phyloP scores from a whole-genome alignment of 92 coral and sea anemone species.

The Galaxea fascicularis region DNA sequence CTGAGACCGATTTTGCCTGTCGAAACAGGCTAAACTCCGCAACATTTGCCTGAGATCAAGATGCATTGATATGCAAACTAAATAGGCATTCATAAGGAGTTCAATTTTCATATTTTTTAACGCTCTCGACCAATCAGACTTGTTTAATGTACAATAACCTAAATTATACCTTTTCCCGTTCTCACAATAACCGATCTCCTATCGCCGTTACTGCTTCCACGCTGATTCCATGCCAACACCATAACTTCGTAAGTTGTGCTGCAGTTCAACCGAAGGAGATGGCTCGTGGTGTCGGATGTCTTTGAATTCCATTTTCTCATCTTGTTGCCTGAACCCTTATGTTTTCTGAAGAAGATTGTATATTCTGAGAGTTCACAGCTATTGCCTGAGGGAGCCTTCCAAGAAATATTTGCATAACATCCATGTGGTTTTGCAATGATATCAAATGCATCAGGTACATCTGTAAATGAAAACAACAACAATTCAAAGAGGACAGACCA shows the following conservation, averaged over 20 bases:
- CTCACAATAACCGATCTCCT: not conserved
- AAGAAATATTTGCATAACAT: not conserved
- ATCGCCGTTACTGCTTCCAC: constrained; percentile 4
- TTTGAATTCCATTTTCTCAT: not conserved
- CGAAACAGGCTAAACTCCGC: too few relatives aligned
- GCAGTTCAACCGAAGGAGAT: constrained; percentile 23
- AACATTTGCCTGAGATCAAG: too few relatives aligned
- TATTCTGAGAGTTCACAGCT: constrained; percentile 5
- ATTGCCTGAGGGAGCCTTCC: not conserved
- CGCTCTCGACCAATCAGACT: not conserved
- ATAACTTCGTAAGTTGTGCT: constrained; percentile 5
- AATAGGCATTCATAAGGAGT: too few relatives aligned
- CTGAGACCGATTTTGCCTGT: too few relatives aligned
- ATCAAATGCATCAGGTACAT: not conserved
- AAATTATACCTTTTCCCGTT: constrained; percentile 9
- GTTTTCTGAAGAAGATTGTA: not conserved
- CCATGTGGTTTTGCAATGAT: not conserved
- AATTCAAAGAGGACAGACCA: too few relatives aligned
- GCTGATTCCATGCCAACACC: constrained; percentile 24
- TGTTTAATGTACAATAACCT: too few relatives aligned
- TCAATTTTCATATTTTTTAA: not conserved
- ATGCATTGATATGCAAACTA: too few relatives aligned
- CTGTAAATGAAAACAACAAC: not conserved
- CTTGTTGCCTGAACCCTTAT: not conserved
- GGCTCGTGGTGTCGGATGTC: not conserved